These are phyloP conservation scores for Antennarius striatus DNA, from an alignment of 2,113 vertebrate species.

Conservation along the genomic window DNA sequence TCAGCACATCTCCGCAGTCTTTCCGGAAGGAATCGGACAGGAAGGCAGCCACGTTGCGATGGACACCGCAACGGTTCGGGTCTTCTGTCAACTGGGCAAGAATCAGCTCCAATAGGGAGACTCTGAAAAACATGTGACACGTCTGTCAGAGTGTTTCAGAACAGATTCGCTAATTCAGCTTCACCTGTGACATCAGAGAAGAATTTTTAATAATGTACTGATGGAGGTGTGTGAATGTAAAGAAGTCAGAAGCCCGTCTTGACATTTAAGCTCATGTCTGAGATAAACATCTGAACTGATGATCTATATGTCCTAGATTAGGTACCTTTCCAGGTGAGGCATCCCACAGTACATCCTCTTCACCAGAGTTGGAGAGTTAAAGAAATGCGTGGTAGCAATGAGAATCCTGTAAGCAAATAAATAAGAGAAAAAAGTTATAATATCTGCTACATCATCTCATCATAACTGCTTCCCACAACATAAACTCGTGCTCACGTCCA, in stretches of 20 bases:
- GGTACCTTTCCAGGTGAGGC: conserved; percentile 90
- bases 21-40: conserved; percentile 83
- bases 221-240: background rate
- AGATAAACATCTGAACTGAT: no score
- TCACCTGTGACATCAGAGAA: background rate
- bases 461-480: background rate
- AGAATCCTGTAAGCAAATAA: conserved; percentile 81
- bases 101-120: conserved; percentile 87
- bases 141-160: no score
- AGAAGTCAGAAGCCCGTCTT: no score
- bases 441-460: no score
- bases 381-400: conserved; percentile 89
- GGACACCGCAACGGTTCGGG: conserved; percentile 63
- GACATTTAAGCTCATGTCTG: background rate
- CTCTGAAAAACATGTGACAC: conserved; percentile 69
- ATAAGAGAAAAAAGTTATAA: no score
- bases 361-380: conserved; percentile 86
- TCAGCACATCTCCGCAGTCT: conserved; percentile 82
- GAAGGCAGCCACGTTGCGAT: conserved; percentile 78
- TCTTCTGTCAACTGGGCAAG: conserved; percentile 76
- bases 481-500: conserved; percentile 85
- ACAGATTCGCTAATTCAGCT: no score
- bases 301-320: background rate
- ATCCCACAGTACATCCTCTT: conserved; percentile 86
- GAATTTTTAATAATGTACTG: background rate